phyloP scores from a whole-genome alignment of 1,140 invertebrate species.

The Megathymus violae region DNA sequence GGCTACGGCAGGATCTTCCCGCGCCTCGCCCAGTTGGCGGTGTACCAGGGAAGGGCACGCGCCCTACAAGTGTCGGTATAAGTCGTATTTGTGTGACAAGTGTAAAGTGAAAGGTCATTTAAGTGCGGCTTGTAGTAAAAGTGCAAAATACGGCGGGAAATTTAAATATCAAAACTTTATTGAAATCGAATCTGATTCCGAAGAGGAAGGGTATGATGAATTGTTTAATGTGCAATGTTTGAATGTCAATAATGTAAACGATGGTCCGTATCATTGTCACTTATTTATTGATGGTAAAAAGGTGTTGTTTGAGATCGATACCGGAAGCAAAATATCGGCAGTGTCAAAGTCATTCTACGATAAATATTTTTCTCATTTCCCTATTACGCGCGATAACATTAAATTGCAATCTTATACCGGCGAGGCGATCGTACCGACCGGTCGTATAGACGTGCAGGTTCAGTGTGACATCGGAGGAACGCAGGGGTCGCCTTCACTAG shows the following conservation, averaged over 20 bases:
- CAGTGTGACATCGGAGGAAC: too few relatives aligned
- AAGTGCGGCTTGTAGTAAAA: background rate
- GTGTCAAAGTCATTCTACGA: slow-evolving; percentile 7
- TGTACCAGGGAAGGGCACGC: slow-evolving; percentile 11
- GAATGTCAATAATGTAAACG: slow-evolving; percentile 2
- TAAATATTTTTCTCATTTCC: slow-evolving; percentile 14
- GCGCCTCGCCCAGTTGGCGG: slow-evolving; percentile 24
- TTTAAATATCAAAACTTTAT: background rate
- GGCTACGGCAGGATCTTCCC: too few relatives aligned
- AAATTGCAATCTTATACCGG: slow-evolving; percentile 13
- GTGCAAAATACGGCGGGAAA: background rate
- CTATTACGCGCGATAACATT: background rate
- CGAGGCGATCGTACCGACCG: slow-evolving; percentile 13
- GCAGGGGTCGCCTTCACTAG: too few relatives aligned
- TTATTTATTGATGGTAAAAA: background rate
- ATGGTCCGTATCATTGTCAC: slow-evolving; percentile 4
- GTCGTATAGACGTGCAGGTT: background rate
- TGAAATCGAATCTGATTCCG: background rate
- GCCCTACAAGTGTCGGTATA: slow-evolving; percentile 31
- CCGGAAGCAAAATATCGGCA: slow-evolving; percentile 1
- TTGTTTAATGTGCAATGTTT: background rate
- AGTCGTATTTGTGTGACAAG: slow-evolving; percentile 27
- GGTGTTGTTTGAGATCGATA: slow-evolving; percentile 4
- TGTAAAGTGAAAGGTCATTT: slow-evolving; percentile 32
- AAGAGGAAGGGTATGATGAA: background rate